Percentiles rank a stretch among this genome's conserved stretches.
Conservation (phyloP, 2,113 vertebrate genomes). For the Caranx ignobilis region DNA sequence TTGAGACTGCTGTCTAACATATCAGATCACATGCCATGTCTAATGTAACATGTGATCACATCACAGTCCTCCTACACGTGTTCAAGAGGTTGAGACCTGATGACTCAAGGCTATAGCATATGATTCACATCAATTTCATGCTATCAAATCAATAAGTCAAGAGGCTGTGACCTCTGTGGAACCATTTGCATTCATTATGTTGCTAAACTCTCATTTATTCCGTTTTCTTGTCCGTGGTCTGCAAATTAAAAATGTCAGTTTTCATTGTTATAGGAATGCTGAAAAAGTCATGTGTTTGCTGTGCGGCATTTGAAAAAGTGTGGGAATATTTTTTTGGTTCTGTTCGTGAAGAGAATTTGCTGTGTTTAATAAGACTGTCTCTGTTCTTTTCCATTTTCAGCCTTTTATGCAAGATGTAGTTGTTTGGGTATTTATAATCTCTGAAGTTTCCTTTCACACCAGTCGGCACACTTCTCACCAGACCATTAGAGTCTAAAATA, state of each 20-base stretch:
- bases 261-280: slow-evolving; percentile 1
- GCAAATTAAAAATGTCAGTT: slow-evolving; percentile 3
- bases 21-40: no score
- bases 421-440: slow-evolving; percentile 42
- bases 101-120: not conserved
- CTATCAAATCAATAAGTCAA: slow-evolving; percentile 9
- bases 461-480: slow-evolving; percentile 24
- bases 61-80: slow-evolving; percentile 5
- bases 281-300: not conserved
- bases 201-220: not conserved
- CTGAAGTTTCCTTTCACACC: slow-evolving; percentile 44
- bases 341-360: slow-evolving; percentile 15
- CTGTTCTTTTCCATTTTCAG: slow-evolving; percentile 35
- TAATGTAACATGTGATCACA: not conserved
- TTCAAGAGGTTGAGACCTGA: not conserved
- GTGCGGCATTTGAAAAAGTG: slow-evolving; percentile 19
- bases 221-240: slow-evolving; percentile 2
- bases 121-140: slow-evolving; percentile 7
- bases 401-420: slow-evolving; percentile 34
- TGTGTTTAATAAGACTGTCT: slow-evolving; percentile 8
- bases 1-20: not conserved
- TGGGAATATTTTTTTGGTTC: slow-evolving; percentile 33
- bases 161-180: not conserved
- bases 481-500: slow-evolving; percentile 44
- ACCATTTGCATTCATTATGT: slow-evolving; percentile 8